Evolutionary conservation across 2,888 invertebrate species (phyloP).

Genomic region (Drosophila kambysellisi): DNA sequence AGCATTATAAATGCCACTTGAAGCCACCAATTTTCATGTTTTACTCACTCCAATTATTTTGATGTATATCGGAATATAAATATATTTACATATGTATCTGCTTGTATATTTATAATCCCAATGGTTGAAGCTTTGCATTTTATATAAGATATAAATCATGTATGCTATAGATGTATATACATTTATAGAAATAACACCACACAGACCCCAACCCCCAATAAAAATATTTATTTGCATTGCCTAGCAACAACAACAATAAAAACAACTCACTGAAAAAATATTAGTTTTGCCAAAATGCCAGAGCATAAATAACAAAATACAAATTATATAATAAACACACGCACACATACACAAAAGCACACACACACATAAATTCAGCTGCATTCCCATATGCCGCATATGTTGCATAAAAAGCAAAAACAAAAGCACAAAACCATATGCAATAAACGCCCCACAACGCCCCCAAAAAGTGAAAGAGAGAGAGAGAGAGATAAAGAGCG

Average conservation of each 20-base stretch:
- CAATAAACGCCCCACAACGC: constrained; percentile 59
- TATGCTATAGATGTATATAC: constrained; percentile 28
- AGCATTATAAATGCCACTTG: constrained; percentile 32
- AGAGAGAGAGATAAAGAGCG: constrained; percentile 16
- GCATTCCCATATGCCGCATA: constrained; percentile 60
- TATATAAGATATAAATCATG: constrained; percentile 51
- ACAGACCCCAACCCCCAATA: background rate
- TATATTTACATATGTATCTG: constrained; percentile 9
- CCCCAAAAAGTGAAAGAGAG: constrained; percentile 27
- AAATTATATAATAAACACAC: constrained; percentile 71
- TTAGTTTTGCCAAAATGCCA: constrained; percentile 52
- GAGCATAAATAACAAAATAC: constrained; percentile 66
- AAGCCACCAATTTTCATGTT: background rate
- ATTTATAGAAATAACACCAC: background rate
- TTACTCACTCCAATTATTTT: constrained; percentile 6
- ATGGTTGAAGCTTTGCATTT: constrained; percentile 43
- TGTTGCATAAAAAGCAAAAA: constrained; percentile 73
- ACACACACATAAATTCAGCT: constrained; percentile 5
- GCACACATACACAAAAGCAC: constrained; percentile 8
- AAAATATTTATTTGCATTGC: constrained; percentile 46
- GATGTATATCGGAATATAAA: background rate
- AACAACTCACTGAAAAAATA: constrained; percentile 31
- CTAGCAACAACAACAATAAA: constrained; percentile 53
- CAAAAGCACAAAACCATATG: constrained; percentile 71
- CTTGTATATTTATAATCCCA: constrained; percentile 42